Percentiles rank a stretch among this genome's conserved stretches.
These are phyloP conservation scores for Rhinogobio ventralis DNA, from an alignment of 2,797 vertebrate species.

Conservation along the genomic window DNA sequence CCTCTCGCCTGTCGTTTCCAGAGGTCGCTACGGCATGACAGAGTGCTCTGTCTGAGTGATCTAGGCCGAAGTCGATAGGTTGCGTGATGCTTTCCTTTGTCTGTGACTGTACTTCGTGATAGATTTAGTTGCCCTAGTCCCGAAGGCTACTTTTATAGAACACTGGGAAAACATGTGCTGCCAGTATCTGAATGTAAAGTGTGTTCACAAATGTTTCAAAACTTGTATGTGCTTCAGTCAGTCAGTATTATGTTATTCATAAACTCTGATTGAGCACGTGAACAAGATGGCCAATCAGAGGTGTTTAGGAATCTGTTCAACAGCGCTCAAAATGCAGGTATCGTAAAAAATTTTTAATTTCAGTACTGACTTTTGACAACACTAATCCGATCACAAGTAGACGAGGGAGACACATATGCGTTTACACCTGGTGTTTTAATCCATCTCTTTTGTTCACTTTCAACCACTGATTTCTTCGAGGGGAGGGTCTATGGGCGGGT, in stretches of 20 bases:
- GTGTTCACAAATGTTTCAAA: neutral
- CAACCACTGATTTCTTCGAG: too few species aligned
- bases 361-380: too few species aligned
- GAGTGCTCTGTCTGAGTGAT: neutral
- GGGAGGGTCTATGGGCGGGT: too few species aligned
- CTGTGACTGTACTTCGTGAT: constrained; percentile 7
- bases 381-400: too few species aligned
- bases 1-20: constrained; percentile 26
- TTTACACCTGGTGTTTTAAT: too few species aligned
- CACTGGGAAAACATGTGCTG: neutral
- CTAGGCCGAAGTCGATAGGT: neutral
- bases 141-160: neutral
- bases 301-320: too few species aligned
- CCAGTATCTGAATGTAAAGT: neutral
- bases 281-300: too few species aligned
- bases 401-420: too few species aligned
- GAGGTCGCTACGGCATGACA: constrained; percentile 1
- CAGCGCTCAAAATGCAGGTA: too few species aligned
- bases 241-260: neutral
- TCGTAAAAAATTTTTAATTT: too few species aligned
- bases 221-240: neutral
- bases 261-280: neutral
- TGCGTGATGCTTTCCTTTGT: neutral
- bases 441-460: too few species aligned
- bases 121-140: constrained; percentile 15